Evolutionary conservation across 2,797 vertebrate genomes (phyloP).

Genomic region (Sebastes nivosus): DNA sequence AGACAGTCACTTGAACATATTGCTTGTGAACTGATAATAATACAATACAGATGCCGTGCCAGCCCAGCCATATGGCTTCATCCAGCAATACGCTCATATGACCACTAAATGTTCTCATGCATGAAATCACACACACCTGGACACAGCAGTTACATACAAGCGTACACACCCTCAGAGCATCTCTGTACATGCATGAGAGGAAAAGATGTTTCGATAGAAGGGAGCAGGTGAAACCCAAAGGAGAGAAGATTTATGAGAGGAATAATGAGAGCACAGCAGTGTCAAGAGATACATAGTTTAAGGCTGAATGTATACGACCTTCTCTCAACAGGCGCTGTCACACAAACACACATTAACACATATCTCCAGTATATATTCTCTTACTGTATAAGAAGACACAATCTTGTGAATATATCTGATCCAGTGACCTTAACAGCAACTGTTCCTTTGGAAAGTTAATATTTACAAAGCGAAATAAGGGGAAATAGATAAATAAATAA

Average conservation of each 20-base stretch:
- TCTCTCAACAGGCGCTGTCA: background rate
- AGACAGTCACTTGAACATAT: conserved; percentile 12
- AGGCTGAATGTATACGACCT: background rate
- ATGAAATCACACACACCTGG: conserved; percentile 58
- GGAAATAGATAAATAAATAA: background rate
- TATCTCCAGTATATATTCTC: background rate
- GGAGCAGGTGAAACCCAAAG: background rate
- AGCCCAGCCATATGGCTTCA: conserved; percentile 38
- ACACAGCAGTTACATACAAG: conserved; percentile 9
- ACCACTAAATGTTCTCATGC: conserved; percentile 37
- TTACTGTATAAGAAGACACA: background rate
- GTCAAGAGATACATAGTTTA: conserved; percentile 17
- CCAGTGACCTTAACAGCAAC: background rate
- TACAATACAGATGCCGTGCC: conserved; percentile 29
- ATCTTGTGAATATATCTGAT: background rate
- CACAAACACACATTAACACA: background rate
- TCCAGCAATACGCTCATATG: conserved; percentile 40
- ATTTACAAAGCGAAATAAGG: background rate
- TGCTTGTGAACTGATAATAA: conserved; percentile 33
- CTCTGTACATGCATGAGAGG: background rate
- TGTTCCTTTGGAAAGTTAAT: background rate
- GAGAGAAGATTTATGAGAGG: background rate
- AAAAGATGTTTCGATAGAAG: conserved; percentile 3
- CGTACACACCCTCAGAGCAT: background rate
- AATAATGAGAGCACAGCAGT: background rate